Evolutionary conservation across 2,888 invertebrate genomes (phyloP).

Genomic region (Brachyopa scutellaris): DNA sequence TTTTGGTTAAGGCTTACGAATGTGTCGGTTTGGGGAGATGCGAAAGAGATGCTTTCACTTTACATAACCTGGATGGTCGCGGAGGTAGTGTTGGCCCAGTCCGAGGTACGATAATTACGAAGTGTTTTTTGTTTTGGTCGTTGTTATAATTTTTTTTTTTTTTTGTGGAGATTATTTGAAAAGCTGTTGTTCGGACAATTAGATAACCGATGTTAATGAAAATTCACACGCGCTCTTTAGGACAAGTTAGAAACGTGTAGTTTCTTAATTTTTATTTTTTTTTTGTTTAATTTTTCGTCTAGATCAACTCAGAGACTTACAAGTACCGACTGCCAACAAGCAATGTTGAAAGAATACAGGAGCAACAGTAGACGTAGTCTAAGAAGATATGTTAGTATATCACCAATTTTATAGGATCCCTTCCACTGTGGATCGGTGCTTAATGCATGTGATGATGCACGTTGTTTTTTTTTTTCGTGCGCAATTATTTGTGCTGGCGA

Average conservation of each 20-base stretch:
- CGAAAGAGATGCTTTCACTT: slow-evolving; percentile 71
- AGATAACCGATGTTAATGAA: slow-evolving; percentile 69
- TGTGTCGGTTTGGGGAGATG: slow-evolving; percentile 42
- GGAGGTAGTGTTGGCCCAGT: slow-evolving; percentile 47
- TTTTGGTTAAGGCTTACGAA: slow-evolving; percentile 23
- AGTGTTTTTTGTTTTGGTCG: slow-evolving; percentile 12
- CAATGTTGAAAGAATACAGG: slow-evolving; percentile 3
- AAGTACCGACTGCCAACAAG: not conserved
- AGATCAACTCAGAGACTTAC: not conserved
- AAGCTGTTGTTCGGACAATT: slow-evolving; percentile 39
- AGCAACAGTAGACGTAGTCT: slow-evolving; percentile 16
- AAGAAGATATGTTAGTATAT: slow-evolving; percentile 44
- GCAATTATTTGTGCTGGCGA: not conserved
- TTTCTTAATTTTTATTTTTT: not conserved
- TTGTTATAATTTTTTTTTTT: slow-evolving; percentile 14
- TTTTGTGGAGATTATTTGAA: slow-evolving; percentile 29
- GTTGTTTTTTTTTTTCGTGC: not conserved
- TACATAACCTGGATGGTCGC: slow-evolving; percentile 39
- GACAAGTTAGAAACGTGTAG: slow-evolving; percentile 9
- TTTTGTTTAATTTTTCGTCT: not conserved
- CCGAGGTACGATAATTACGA: slow-evolving; percentile 43
- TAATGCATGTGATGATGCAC: slow-evolving; percentile 9
- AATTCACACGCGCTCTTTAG: slow-evolving; percentile 61
- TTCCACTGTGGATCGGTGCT: not conserved
- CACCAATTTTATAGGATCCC: slow-evolving; percentile 57